Evolutionary conservation across 2,888 invertebrate genomes (phyloP), one percentile per base, ranked within the genome.

Genomic region (Axea sp.): DNA sequence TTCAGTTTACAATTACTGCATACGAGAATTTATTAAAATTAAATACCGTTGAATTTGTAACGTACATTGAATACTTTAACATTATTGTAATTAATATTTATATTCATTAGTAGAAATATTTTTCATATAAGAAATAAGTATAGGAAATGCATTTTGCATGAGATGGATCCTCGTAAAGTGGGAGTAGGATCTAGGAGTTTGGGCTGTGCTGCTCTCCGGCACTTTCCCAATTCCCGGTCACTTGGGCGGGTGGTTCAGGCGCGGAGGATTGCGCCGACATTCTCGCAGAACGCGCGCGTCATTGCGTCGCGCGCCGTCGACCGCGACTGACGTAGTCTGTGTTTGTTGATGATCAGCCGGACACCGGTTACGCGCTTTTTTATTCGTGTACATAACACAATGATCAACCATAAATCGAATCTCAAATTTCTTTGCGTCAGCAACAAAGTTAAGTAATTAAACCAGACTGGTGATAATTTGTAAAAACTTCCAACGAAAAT

Each of bases 241-340:
- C 62, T 71, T 71, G 62, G 71, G 71, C 71, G 83, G 81, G 81
- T 80, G 81, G 82, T 81, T 82, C 81, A 39, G 33, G 51, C 83
- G 83, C 82, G 82, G 81, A 81, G 81, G 81, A 82, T 81, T 82
- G 84, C 82, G 84, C 59, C 68, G 59, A 68, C 43, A 60, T 45
- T 59, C 57, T 69, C 35, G 53, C 41, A 45, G 45, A 69, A 37
- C 69, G 53, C 60, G 69, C 60, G 60, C 69, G 69, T 84, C 87
- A 87, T 85, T 84, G 83, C 84, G 87, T 85, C 87, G 87, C 85
- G 86, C 83, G 84, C 85, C 84, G 84, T 80, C 85, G 86, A 83
- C 80, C 82, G 86, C 84, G 86, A 83, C 83, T 85, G 86, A 86
- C 82, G 82, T 81, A 49, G 62, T 67, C 72, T 57, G 43, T 15